Conservation (phyloP, 2,888 invertebrate species). For the Leptinotarsa juncta region DNA sequence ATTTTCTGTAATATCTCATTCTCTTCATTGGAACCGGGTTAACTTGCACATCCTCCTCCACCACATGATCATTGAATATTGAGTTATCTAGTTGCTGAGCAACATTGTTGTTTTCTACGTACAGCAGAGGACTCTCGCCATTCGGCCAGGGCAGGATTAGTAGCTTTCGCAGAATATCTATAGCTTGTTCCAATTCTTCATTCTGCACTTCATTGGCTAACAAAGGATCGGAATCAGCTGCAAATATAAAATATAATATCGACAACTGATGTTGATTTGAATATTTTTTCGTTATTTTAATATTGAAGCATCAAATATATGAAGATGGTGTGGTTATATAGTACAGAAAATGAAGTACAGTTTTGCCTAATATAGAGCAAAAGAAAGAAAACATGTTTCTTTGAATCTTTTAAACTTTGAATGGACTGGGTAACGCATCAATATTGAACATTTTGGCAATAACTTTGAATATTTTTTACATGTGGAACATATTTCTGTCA, state of each 20-base stretch:
- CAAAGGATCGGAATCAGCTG: conserved; percentile 1
- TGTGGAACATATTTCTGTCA: no score
- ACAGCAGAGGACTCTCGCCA: conserved; percentile 60
- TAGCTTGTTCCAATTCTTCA: conserved; percentile 45
- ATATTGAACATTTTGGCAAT: no score
- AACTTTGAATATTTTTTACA: no score
- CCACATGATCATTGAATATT: neutral
- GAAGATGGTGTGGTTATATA: no score
- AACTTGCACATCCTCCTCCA: conserved; percentile 16
- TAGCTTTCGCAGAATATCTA: conserved; percentile 45
- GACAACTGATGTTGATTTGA: no score
- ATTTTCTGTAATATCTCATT: conserved; percentile 71
- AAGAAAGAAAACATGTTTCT: no score
- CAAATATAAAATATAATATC: neutral
- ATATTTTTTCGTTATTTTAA: no score
- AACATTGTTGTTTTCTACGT: conserved; percentile 55
- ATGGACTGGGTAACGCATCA: no score
- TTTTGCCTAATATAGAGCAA: no score
- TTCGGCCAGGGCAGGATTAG: conserved; percentile 60
- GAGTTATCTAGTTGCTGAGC: conserved; percentile 6
- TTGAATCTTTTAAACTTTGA: no score
- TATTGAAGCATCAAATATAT: no score
- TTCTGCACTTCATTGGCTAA: conserved; percentile 36
- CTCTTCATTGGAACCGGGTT: conserved; percentile 63
- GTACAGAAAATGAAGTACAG: no score